Conservation (phyloP, 2,797 vertebrate genomes). For the Lacerta viridis region DNA sequence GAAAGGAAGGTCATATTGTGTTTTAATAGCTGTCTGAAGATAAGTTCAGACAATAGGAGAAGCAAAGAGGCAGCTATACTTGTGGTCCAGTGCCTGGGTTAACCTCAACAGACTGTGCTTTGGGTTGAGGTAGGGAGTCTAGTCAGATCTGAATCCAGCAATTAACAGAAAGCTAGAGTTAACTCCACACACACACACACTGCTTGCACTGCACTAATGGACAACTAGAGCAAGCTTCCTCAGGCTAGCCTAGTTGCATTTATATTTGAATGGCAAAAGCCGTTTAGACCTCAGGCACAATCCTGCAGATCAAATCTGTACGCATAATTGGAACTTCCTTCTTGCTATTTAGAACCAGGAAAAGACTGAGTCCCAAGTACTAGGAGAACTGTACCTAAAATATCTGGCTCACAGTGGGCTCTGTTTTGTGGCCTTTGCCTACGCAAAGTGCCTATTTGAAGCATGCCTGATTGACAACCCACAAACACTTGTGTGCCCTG, state of each 20-base stretch:
- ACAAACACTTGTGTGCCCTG: background rate
- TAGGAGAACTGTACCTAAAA: background rate
- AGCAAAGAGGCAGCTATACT: constrained; percentile 51
- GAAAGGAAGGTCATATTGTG: constrained; percentile 47
- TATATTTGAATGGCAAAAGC: background rate
- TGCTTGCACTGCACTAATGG: constrained; percentile 44
- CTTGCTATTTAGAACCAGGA: background rate
- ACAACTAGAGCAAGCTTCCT: constrained; percentile 21
- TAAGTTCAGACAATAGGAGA: constrained; percentile 61
- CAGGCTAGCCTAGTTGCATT: constrained; percentile 32
- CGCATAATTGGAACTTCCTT: background rate
- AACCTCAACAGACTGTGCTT: constrained; percentile 38
- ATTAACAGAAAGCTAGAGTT: constrained; percentile 64
- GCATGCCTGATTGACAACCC: background rate
- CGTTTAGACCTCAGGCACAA: constrained; percentile 17
- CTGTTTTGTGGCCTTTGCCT: background rate
- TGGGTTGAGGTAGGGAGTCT: constrained; percentile 37
- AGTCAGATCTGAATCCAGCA: constrained; percentile 58
- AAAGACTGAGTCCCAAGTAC: background rate
- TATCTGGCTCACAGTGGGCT: background rate
- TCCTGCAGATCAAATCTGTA: background rate
- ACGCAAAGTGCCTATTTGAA: background rate
- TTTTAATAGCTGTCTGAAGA: constrained; percentile 63
- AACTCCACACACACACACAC: constrained; percentile 22
- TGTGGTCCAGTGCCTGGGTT: constrained; percentile 52